Percentiles rank a stretch among this genome's conserved stretches.
Conservation (phyloP, 2,113 vertebrate genomes). For the Lagopus muta region DNA sequence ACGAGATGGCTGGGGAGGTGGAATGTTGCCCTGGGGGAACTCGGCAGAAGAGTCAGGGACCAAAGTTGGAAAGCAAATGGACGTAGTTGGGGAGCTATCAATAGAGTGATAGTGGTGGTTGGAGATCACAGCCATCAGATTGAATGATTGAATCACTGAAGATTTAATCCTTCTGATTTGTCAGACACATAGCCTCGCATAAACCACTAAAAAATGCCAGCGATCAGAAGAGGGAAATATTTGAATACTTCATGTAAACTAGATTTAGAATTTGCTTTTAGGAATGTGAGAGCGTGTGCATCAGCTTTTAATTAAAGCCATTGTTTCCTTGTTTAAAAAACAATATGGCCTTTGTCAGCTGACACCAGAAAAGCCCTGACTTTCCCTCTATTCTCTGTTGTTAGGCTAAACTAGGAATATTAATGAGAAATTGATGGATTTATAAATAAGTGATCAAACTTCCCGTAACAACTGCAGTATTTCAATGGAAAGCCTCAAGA, state of each 20-base stretch:
- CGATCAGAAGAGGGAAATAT: neutral
- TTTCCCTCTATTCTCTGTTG: neutral
- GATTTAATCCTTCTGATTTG: neutral
- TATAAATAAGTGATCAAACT: neutral
- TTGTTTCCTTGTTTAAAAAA: neutral
- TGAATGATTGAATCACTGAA: neutral
- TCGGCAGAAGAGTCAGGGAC: conserved; percentile 25
- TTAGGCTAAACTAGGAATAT: neutral
- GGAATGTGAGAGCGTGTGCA: neutral
- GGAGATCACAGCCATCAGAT: conserved; percentile 24
- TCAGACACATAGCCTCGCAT: neutral
- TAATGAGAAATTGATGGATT: neutral
- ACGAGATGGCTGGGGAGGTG: conserved; percentile 42
- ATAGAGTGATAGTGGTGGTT: neutral
- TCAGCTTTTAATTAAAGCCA: neutral
- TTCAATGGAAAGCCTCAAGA: neutral
- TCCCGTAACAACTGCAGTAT: neutral
- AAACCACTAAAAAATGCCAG: conserved; percentile 3
- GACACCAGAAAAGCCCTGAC: neutral
- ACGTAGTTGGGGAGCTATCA: conserved; percentile 38
- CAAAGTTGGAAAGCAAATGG: conserved; percentile 42
- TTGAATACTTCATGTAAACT: neutral
- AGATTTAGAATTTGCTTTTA: conserved; percentile 33
- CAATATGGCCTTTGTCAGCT: neutral
- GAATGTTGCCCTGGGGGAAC: conserved; percentile 42